phyloP scores from a whole-genome alignment of 2,888 invertebrate species.

The Deilephila porcellus region DNA sequence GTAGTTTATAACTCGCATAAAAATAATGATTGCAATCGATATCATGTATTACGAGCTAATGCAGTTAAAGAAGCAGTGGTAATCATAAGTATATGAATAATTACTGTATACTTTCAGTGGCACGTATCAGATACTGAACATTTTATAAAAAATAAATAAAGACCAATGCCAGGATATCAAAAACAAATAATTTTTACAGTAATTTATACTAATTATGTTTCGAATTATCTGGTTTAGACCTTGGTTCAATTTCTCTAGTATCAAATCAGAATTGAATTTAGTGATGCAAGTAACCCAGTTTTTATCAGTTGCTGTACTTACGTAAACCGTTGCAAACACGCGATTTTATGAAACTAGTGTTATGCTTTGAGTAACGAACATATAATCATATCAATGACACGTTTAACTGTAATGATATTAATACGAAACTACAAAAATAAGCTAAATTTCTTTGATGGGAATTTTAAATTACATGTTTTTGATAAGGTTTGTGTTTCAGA shows the following conservation, averaged over 20 bases:
- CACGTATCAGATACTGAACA: too few relatives aligned
- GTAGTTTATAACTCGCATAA: too few relatives aligned
- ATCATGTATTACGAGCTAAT: too few relatives aligned
- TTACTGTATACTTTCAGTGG: too few relatives aligned
- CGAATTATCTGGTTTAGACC: neutral
- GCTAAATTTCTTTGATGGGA: too few relatives aligned
- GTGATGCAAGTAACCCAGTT: constrained; percentile 26
- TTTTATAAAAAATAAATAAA: neutral
- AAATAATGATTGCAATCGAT: too few relatives aligned
- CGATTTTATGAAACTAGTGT: constrained; percentile 10
- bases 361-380: neutral
- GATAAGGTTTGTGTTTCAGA: too few relatives aligned
- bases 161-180: neutral
- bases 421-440: too few relatives aligned
- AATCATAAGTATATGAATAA: too few relatives aligned
- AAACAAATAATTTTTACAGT: neutral
- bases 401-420: neutral
- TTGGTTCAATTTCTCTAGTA: constrained; percentile 16
- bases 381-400: neutral
- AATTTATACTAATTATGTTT: neutral
- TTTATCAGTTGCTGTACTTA: constrained; percentile 6
- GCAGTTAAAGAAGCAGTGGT: too few relatives aligned
- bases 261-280: constrained; percentile 16
- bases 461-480: too few relatives aligned
- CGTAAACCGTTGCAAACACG: constrained; percentile 10